Conservation (phyloP, 2,113 vertebrate genomes). For the Microtus pennsylvanicus region DNA sequence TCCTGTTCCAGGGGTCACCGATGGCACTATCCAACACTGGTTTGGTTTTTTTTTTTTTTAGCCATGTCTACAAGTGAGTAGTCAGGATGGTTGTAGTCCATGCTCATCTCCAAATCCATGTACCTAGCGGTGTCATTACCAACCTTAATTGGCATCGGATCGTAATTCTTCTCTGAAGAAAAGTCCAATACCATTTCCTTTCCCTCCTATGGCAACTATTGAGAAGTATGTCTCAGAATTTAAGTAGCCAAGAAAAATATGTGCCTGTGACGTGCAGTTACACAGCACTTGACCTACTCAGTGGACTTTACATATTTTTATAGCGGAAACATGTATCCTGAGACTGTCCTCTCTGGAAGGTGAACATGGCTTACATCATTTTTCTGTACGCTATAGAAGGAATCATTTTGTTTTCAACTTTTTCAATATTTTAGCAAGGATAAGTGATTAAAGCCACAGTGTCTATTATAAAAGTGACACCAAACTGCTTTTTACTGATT, state of each 20-base stretch:
- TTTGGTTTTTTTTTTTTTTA: not conserved
- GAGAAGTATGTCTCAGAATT: not conserved
- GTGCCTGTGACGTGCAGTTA: not conserved
- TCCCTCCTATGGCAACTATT: not conserved
- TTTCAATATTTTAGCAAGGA: not conserved
- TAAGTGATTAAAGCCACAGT: not conserved
- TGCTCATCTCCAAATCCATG: not conserved
- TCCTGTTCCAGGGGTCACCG: not conserved
- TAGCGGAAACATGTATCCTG: not conserved
- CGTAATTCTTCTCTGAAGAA: constrained; percentile 23
- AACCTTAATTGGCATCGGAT: not conserved
- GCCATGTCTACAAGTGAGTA: not conserved
- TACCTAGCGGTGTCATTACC: not conserved
- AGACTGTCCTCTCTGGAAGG: not conserved
- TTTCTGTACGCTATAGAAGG: not conserved
- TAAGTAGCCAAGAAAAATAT: constrained; percentile 2
- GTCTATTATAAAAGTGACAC: not conserved
- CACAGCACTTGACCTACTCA: not conserved
- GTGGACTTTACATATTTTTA: not conserved
- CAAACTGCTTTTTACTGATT: not conserved
- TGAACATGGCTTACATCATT: not conserved
- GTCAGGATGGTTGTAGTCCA: not conserved
- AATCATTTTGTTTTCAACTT: constrained; percentile 37
- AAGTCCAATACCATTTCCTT: constrained; percentile 29
- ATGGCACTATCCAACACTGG: not conserved